These are phyloP conservation scores for Ameiurus melas DNA, from an alignment of 2,113 vertebrate species.

Conservation along the genomic window DNA sequence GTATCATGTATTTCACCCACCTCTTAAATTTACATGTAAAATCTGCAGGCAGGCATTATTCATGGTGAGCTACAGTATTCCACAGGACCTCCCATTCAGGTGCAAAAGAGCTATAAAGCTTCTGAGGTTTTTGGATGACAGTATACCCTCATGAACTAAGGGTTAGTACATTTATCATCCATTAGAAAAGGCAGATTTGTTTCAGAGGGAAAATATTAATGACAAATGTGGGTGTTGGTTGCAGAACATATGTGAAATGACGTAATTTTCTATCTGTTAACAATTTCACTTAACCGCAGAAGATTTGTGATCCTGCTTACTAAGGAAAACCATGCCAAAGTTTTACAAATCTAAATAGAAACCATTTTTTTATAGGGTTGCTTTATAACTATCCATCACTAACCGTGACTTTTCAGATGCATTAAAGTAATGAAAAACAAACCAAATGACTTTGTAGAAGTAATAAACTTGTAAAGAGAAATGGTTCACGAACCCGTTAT, in stretches of 20 bases:
- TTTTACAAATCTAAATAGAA: not conserved
- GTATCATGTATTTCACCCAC: constrained; percentile 7
- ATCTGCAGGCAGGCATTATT: constrained; percentile 36
- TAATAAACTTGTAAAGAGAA: not conserved
- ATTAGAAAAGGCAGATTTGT: constrained; percentile 3
- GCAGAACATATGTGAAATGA: constrained; percentile 25
- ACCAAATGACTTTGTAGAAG: not conserved
- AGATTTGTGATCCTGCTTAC: not conserved
- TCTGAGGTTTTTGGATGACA: constrained; percentile 39
- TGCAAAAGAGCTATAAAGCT: constrained; percentile 51
- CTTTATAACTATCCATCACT: not conserved
- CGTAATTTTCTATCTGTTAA: constrained; percentile 41
- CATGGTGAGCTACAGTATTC: constrained; percentile 3
- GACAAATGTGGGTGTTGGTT: constrained; percentile 28
- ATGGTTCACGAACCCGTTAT: not conserved
- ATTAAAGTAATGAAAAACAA: constrained; percentile 3
- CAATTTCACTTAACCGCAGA: constrained; percentile 22
- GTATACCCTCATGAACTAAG: constrained; percentile 39
- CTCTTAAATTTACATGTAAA: constrained; percentile 18
- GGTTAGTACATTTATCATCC: constrained; percentile 25
- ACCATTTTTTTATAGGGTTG: constrained; percentile 13
- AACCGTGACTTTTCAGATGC: not conserved
- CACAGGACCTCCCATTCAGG: constrained; percentile 38
- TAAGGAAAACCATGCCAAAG: not conserved
- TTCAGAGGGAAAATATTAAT: constrained; percentile 16